Evolutionary conservation across 2,113 vertebrate genomes (phyloP), one percentile per base, ranked within the genome.

Genomic region (Caracal caracal): DNA sequence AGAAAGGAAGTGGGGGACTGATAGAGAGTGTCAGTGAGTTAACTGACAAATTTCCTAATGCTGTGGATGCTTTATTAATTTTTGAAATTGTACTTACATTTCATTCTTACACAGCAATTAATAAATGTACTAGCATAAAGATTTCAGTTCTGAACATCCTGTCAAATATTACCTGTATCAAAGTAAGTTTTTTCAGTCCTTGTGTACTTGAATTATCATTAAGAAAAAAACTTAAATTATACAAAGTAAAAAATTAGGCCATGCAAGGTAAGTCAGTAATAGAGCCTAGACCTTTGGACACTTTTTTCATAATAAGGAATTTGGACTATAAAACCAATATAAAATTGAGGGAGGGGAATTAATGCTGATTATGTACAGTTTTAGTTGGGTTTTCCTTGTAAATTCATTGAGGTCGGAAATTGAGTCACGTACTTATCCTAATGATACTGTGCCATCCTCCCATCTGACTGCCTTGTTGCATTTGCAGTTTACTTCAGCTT

Each of bases 401-500:
- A 92, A 43, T 79, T 83, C 71, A 88, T 17, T 76, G 35, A 84
- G 30, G 56, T 26, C 10, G 88, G 65, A 95, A 88, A 73, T 26
- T 66, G 51, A 92, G 35, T 61, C 9, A 51, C 30, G 2, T 22
- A 47, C 49, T 88, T 78, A 17, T 75, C 19, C 65, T 91, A 0
- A 30, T 80, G 65, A 35, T 94, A 26, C n/a, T 88, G 19, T 19
- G 2, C 63, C 90, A 40, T 88, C 15, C 28, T 92, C 65, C 95
- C 76, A 10, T 61, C 65, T 96, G 19, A 66, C 93, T 96, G 7
- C 81, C 66, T 66, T 98, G 92, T 96, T 81, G 86, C 43, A 93
- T 95, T 95, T 99, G 11, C 96, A 99, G 99, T 98, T 99, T 99
- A 98, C 99, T 99, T 98, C 99, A 99, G 98, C 99, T 99, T 90